phyloP scores from a whole-genome alignment of 1,140 invertebrate genomes.

The Dreissena rostriformis region DNA sequence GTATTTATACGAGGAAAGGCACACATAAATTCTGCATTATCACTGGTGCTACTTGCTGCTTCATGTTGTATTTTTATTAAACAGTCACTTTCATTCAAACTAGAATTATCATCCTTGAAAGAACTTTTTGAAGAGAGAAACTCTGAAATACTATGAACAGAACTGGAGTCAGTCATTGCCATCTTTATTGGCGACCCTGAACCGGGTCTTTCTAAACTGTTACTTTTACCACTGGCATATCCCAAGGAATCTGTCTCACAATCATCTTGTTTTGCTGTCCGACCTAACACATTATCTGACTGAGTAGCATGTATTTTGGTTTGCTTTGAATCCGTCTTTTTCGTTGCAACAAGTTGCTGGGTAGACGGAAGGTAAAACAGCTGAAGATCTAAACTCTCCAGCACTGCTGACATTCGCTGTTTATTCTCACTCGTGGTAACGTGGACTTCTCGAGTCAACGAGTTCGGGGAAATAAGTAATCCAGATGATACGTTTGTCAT shows the following conservation, averaged over 20 bases:
- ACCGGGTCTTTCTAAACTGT: not conserved
- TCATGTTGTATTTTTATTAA: constrained; percentile 64
- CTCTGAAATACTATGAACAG: constrained; percentile 32
- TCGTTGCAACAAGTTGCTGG: constrained; percentile 70
- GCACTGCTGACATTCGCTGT: constrained; percentile 72
- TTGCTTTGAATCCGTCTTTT: constrained; percentile 29
- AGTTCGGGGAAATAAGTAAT: constrained; percentile 69
- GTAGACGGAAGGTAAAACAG: constrained; percentile 78
- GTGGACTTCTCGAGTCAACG: constrained; percentile 72
- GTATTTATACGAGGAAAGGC: constrained; percentile 55
- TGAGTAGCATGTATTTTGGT: not conserved
- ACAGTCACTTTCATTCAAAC: constrained; percentile 66
- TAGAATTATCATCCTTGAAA: constrained; percentile 58
- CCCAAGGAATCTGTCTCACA: constrained; percentile 16
- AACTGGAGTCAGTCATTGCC: constrained; percentile 25
- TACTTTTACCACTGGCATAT: constrained; percentile 27
- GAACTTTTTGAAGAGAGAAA: constrained; percentile 47
- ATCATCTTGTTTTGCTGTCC: constrained; percentile 13
- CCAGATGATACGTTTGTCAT: constrained; percentile 64
- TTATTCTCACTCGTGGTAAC: constrained; percentile 67
- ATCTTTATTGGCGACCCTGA: constrained; percentile 37
- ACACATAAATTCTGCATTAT: constrained; percentile 70
- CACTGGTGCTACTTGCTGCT: constrained; percentile 66
- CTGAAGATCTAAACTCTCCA: constrained; percentile 74
- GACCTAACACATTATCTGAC: not conserved